Evolutionary conservation across 2,113 vertebrate genomes (phyloP).

Genomic region (Otolemur garnettii): DNA sequence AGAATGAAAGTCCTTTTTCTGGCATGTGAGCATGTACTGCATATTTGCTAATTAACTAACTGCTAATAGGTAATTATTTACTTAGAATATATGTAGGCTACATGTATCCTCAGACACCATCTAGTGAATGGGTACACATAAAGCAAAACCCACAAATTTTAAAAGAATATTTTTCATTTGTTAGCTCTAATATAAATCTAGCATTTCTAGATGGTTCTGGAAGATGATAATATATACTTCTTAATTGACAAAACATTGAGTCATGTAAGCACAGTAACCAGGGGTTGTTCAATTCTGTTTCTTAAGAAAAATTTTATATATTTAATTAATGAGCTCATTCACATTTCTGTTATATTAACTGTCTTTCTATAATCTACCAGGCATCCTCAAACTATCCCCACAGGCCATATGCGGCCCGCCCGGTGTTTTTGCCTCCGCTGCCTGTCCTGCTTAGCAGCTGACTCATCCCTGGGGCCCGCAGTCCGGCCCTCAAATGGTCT

Average conservation of each 20-base stretch:
- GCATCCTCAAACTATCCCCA: too few species aligned
- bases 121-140: not conserved
- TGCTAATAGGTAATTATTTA: not conserved
- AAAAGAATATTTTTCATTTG: not conserved
- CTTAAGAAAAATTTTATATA: not conserved
- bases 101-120: not conserved
- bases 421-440: too few species aligned
- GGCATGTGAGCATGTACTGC: not conserved
- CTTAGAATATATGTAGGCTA: not conserved
- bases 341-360: not conserved
- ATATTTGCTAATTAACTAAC: not conserved
- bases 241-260: not conserved
- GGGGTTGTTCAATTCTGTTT: not conserved
- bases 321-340: not conserved
- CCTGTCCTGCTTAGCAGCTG: too few species aligned
- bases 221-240: not conserved
- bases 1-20: not conserved
- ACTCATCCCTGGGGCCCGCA: too few species aligned
- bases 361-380: not conserved
- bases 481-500: too few species aligned
- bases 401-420: too few species aligned
- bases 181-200: not conserved
- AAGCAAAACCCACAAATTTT: not conserved
- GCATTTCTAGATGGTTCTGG: not conserved
- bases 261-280: not conserved